Conservation (phyloP, 30 jellyfish, hydroid and myxozoan species). For the Aurelia aurita region DNA sequence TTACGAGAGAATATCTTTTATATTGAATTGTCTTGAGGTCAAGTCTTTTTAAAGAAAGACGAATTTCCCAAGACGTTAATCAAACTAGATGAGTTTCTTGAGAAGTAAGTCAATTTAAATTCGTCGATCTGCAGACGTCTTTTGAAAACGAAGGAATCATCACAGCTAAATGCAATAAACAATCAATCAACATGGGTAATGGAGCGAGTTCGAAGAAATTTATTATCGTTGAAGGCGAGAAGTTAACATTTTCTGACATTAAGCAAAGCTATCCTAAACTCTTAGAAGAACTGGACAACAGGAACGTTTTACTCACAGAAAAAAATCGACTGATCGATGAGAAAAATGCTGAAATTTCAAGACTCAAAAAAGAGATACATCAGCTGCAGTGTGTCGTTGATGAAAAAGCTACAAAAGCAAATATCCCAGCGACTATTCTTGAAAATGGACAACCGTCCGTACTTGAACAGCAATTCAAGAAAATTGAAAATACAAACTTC, state of each 20-base stretch:
- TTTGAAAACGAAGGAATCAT: too few relatives aligned
- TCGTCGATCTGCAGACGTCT: too few relatives aligned
- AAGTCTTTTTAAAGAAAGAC: background rate
- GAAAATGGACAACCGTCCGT: constrained; percentile 40
- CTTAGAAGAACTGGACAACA: constrained; percentile 60
- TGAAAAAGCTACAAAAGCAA: constrained; percentile 50
- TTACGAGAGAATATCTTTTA: background rate
- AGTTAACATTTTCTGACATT: constrained; percentile 51
- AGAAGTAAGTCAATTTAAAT: too few relatives aligned
- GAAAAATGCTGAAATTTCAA: constrained; percentile 58
- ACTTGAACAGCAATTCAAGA: constrained; percentile 29
- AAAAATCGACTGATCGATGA: constrained; percentile 57
- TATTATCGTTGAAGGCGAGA: constrained; percentile 79
- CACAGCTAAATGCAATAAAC: background rate
- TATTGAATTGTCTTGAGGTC: background rate
- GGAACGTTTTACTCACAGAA: constrained; percentile 58
- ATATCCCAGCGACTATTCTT: constrained; percentile 17
- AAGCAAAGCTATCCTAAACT: constrained; percentile 74
- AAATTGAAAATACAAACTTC: constrained; percentile 19
- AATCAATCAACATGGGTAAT: constrained; percentile 80
- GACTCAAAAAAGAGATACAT: constrained; percentile 77
- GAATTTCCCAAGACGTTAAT: background rate
- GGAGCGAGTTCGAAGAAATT: constrained; percentile 83
- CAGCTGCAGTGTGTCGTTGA: constrained; percentile 85
- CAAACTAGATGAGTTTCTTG: too few relatives aligned